These are phyloP conservation scores for Micromussa lordhowensis DNA, from an alignment of 92 coral and sea anemone genomes.

Conservation along the genomic window DNA sequence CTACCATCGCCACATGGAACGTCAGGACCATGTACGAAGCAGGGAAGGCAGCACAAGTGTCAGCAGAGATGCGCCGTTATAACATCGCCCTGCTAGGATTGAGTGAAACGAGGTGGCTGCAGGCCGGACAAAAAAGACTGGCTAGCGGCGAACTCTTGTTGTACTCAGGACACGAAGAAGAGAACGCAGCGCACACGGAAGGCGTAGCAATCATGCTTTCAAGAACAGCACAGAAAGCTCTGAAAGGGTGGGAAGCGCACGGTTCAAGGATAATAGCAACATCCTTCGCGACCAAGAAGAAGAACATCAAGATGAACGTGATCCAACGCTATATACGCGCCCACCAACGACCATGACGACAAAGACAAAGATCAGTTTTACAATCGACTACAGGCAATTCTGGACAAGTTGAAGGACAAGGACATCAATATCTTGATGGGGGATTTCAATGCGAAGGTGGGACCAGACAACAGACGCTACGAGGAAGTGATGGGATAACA, in stretches of 20 bases:
- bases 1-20: not conserved
- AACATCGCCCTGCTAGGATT: conserved; percentile 17
- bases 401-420: too few species aligned
- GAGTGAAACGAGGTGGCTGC: conserved; percentile 16
- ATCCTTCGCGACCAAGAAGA: not conserved
- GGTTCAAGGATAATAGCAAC: conserved; percentile 17
- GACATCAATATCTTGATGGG: not conserved
- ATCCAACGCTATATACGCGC: conserved; percentile 11
- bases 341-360: not conserved
- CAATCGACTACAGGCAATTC: not conserved
- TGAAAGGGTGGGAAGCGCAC: conserved; percentile 18
- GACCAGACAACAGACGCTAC: not conserved
- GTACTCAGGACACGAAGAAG: not conserved
- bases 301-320: not conserved
- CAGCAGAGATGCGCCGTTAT: conserved; percentile 19
- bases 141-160: not conserved
- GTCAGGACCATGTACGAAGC: conserved; percentile 2
- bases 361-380: not conserved
- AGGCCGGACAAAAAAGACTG: not conserved
- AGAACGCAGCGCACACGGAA: not conserved
- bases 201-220: conserved; percentile 15
- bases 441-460: conserved; percentile 6
- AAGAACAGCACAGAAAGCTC: conserved; percentile 7
- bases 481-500: not conserved
- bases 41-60: conserved; percentile 30